Evolutionary conservation across 2,113 vertebrate species (phyloP), one percentile per base, ranked within the genome.

Genomic region (Peromyscus leucopus): DNA sequence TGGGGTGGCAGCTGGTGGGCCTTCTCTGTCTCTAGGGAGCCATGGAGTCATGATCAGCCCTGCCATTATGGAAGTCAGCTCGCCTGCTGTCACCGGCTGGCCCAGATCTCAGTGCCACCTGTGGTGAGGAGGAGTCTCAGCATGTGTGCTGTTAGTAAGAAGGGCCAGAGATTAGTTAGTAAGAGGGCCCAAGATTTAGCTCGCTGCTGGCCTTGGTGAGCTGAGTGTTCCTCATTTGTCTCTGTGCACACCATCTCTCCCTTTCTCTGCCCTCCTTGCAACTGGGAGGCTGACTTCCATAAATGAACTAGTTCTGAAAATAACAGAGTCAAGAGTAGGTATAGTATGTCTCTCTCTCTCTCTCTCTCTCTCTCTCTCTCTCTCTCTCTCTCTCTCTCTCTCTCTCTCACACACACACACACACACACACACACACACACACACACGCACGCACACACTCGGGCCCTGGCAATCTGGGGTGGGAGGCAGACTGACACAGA

Each of bases 261-360:
- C 4, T 9, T 95, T 91, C 39, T 65, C 36, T 74, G 28, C n/a
- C 48, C 12, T 46, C 16, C 22, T 48, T 72, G 76, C 31, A n/a
- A 22, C 36, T 67, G 39, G 39, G 51, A 72, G n/a, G 33, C 28
- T 39, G 21, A 61, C 15, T 76, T 63, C 65, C 86, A 71, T 65
- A 59, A 31, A 82, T 57, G 57, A 86, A 83, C 75, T 36, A 75
- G 48, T 67, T 65, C 87, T 89, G 48, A 86, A 94, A 95, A 91
- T 72, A 22, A 33, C 31, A 94, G 31, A 19, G 51, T 90, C 55
- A 69, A 46, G 74, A 96, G 69, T 71, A 39, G 16, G 1, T 48
- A 48, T 9, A 80, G 13, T 28, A 33, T 80, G 9, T n/a, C 89
- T 75, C 10, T 46, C 21, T 95, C 63, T 87, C 67, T 28, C 57